These are phyloP conservation scores for Zaprionus obscuricornis DNA, from an alignment of 2,888 invertebrate species.

Conservation along the genomic window DNA sequence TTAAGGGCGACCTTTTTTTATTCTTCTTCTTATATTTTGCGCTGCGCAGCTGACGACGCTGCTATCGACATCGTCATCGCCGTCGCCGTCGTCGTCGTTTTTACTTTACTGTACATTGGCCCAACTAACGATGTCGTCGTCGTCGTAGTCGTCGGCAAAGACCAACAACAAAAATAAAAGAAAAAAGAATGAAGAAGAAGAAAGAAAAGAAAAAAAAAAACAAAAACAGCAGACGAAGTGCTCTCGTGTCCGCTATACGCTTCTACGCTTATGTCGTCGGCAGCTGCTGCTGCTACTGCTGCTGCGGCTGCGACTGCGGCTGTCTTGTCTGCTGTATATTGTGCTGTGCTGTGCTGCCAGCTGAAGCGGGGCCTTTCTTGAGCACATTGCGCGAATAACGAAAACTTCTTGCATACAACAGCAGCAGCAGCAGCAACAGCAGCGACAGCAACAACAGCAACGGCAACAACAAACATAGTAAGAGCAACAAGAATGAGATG, in stretches of 20 bases:
- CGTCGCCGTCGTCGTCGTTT: slow-evolving; percentile 14
- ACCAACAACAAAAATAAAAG: slow-evolving; percentile 24
- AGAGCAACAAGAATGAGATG: too few relatives aligned
- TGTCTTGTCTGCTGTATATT: too few relatives aligned
- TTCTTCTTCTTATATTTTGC: too few relatives aligned
- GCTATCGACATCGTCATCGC: background rate
- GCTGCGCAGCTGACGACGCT: slow-evolving; percentile 58
- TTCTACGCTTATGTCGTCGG: slow-evolving; percentile 28
- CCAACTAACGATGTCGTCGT: slow-evolving; percentile 33
- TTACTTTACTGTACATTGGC: slow-evolving; percentile 52
- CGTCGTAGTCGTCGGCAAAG: slow-evolving; percentile 7
- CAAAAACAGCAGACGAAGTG: slow-evolving; percentile 33
- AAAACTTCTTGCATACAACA: slow-evolving; percentile 69
- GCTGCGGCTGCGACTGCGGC: too few relatives aligned
- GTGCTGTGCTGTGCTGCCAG: too few relatives aligned
- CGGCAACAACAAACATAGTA: too few relatives aligned
- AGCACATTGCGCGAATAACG: slow-evolving; percentile 68
- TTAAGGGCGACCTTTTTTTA: slow-evolving; percentile 62
- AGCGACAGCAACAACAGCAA: too few relatives aligned
- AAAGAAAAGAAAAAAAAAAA: slow-evolving; percentile 14
- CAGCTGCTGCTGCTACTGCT: slow-evolving; percentile 50
- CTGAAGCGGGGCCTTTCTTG: slow-evolving; percentile 80
- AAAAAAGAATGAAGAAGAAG: too few relatives aligned
- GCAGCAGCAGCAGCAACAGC: slow-evolving; percentile 4
- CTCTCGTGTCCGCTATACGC: slow-evolving; percentile 44